These are phyloP conservation scores for Chloromyia formosa DNA, from an alignment of 2,888 invertebrate genomes.

Conservation along the genomic window DNA sequence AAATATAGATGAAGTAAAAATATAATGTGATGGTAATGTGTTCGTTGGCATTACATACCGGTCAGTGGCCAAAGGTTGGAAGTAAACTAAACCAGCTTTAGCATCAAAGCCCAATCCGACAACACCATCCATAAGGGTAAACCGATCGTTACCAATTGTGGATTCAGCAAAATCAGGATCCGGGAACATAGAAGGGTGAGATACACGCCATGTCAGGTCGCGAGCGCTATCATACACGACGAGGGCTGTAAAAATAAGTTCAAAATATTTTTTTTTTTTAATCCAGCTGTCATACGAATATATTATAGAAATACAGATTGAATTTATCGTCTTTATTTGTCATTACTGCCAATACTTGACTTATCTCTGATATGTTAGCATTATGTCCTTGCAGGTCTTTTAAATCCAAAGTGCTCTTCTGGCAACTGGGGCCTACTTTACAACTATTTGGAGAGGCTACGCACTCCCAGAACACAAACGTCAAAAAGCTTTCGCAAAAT, in stretches of 20 bases:
- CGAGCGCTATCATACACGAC: constrained; percentile 71
- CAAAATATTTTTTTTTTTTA: not conserved
- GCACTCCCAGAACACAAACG: too few relatives aligned
- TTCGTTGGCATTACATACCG: constrained; percentile 59
- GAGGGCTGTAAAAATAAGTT: constrained; percentile 54
- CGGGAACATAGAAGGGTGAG: constrained; percentile 86
- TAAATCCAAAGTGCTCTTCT: too few relatives aligned
- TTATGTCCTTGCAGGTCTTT: too few relatives aligned
- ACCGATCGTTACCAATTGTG: constrained; percentile 72
- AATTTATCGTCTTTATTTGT: too few relatives aligned
- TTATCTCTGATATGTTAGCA: too few relatives aligned
- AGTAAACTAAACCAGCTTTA: constrained; percentile 68
- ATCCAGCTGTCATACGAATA: too few relatives aligned
- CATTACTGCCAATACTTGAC: too few relatives aligned
- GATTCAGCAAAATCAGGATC: constrained; percentile 82
- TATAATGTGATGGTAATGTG: too few relatives aligned
- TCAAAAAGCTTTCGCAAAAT: too few relatives aligned
- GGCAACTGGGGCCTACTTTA: too few relatives aligned
- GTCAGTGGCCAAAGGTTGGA: constrained; percentile 75
- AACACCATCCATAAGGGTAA: constrained; percentile 75
- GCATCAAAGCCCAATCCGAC: constrained; percentile 73
- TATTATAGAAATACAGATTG: too few relatives aligned
- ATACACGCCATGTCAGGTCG: constrained; percentile 82
- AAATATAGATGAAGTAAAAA: constrained; percentile 54
- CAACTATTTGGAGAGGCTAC: too few relatives aligned